A percentile compares a stretch with the other conserved stretches of the same genome.
phyloP scores from a whole-genome alignment of 1,140 invertebrate species.

The Antheraea mylitta region DNA sequence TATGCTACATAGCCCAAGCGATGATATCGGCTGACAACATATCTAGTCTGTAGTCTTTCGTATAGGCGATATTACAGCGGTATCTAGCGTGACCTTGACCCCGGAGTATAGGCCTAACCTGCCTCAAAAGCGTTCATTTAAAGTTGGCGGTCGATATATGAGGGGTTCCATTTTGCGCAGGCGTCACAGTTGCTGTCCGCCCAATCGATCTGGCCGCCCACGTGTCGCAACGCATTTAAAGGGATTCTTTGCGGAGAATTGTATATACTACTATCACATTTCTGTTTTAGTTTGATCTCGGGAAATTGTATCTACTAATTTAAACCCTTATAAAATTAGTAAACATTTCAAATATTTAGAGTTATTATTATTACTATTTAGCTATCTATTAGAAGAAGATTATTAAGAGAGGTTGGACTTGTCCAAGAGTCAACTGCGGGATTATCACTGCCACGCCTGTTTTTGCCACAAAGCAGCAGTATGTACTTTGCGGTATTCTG shows the following conservation, averaged over 20 bases:
- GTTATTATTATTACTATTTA: no score
- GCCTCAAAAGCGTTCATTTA: conserved; percentile 70
- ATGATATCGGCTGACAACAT: no score
- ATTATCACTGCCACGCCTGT: no score
- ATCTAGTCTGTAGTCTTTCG: conserved; percentile 4
- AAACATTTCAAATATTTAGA: no score
- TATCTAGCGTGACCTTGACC: conserved; percentile 72
- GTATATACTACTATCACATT: conserved; percentile 23
- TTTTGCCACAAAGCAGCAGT: no score
- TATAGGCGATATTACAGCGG: conserved; percentile 40
- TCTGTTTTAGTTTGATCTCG: neutral
- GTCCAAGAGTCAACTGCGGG: no score
- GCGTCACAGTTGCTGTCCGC: conserved; percentile 41
- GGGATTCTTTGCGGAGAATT: conserved; percentile 60
- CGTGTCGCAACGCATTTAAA: conserved; percentile 72
- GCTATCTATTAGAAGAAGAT: no score
- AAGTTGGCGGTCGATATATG: conserved; percentile 69
- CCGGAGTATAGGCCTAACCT: conserved; percentile 74
- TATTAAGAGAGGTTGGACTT: no score
- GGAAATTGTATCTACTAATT: no score
- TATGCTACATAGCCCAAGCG: no score
- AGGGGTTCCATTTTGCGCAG: conserved; percentile 59
- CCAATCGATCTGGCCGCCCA: conserved; percentile 70
- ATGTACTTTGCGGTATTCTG: no score
- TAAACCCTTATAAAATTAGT: no score